Percentiles rank a stretch among this genome's conserved stretches.
These are phyloP conservation scores for Sphyrna mokarran DNA, from an alignment of 2,113 vertebrate species.

Conservation along the genomic window DNA sequence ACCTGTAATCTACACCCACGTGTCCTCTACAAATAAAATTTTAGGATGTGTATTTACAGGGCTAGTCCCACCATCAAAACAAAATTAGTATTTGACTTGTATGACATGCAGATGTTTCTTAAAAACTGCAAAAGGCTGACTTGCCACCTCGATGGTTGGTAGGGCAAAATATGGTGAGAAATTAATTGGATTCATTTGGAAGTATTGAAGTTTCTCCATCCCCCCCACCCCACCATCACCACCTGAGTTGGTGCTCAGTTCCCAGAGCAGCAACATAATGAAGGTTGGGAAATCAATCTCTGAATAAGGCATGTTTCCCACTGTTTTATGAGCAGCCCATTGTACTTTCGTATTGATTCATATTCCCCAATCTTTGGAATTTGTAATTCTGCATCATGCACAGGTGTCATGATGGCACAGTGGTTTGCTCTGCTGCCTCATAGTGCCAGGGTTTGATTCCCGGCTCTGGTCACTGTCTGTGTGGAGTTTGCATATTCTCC, in stretches of 20 bases:
- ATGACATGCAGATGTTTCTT: not conserved
- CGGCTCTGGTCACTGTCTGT: too few relatives aligned
- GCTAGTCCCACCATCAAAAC: not conserved
- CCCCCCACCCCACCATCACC: too few relatives aligned
- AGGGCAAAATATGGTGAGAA: not conserved
- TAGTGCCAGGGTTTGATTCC: too few relatives aligned
- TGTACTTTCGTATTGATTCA: not conserved
- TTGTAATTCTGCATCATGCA: too few relatives aligned
- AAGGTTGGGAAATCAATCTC: not conserved
- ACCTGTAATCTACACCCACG: slow-evolving; percentile 21
- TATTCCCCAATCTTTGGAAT: too few relatives aligned
- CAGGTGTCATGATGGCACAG: too few relatives aligned
- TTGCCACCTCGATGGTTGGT: not conserved
- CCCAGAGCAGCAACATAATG: not conserved
- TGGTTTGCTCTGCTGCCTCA: too few relatives aligned
- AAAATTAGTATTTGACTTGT: not conserved
- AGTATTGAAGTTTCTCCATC: not conserved
- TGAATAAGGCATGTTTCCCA: not conserved
- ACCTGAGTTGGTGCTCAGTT: not conserved
- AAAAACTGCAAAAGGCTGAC: not conserved
- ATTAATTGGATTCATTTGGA: not conserved
- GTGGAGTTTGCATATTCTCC: too few relatives aligned
- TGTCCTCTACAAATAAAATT: slow-evolving; percentile 26
- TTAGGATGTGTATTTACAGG: slow-evolving; percentile 17
- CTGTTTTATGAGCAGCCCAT: not conserved